Percentiles rank a stretch among this genome's conserved stretches.
Evolutionary conservation across 2,888 invertebrate species (phyloP).

Genomic region (Campopleginae sp.): DNA sequence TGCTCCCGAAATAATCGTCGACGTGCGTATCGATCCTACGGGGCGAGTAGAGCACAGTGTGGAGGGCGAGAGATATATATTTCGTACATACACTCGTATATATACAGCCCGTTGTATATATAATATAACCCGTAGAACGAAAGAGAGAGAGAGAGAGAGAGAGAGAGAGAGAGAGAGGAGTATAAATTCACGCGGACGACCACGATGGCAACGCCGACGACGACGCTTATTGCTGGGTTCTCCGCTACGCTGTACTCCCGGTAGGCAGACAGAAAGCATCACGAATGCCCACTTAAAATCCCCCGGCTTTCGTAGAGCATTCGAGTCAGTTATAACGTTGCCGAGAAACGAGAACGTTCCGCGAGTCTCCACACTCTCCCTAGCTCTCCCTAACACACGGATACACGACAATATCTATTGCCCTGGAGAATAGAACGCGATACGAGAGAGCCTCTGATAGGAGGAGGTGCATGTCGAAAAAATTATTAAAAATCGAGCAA

Average conservation of each 20-base stretch:
- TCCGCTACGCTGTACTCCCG: slow-evolving; percentile 44
- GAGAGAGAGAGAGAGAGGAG: slow-evolving; percentile 43
- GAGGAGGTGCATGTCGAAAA: background rate
- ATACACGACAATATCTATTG: slow-evolving; percentile 14
- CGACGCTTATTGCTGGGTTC: slow-evolving; percentile 63
- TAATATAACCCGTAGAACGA: slow-evolving; percentile 37
- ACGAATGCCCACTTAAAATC: slow-evolving; percentile 58
- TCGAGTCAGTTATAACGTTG: slow-evolving; percentile 48
- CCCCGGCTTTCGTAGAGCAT: slow-evolving; percentile 47
- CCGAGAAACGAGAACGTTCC: slow-evolving; percentile 58
- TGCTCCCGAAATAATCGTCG: slow-evolving; percentile 74
- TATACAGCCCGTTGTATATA: background rate
- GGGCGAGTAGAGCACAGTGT: slow-evolving; percentile 59
- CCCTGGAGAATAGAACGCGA: slow-evolving; percentile 14
- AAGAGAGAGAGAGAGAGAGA: slow-evolving; percentile 43
- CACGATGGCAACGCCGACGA: slow-evolving; percentile 66
- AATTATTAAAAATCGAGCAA: background rate
- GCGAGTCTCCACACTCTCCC: background rate
- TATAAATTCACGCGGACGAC: slow-evolving; percentile 66
- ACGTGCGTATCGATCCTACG: slow-evolving; percentile 72
- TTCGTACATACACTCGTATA: slow-evolving; percentile 15
- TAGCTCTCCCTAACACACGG: too few species aligned
- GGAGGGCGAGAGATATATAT: slow-evolving; percentile 39
- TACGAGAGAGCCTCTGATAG: slow-evolving; percentile 2
- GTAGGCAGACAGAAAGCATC: slow-evolving; percentile 55